Evolutionary conservation across 2,797 vertebrate species (phyloP), one percentile per base, ranked within the genome.

Genomic region (Centropyge bicolor): DNA sequence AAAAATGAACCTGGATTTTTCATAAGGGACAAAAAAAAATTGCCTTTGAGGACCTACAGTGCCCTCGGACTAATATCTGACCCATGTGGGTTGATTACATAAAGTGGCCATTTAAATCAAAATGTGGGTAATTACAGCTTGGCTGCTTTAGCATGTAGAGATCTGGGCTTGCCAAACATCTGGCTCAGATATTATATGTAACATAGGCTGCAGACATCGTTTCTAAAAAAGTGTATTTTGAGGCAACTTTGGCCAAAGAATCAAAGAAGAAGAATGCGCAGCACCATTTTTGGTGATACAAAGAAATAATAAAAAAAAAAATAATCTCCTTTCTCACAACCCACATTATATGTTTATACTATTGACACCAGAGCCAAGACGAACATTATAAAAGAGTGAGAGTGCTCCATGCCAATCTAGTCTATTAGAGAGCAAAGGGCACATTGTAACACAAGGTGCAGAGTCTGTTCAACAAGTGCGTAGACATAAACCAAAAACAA

Each of bases 391-490:
- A 48, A 80, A 45, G 8, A 31, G 55, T 45, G 57, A 52, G 77
- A 67, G 68, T 24, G 49, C 24, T 82, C 68, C 0, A 3, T 52
- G 71, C 51, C 65, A 56, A 27, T 61, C 64, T 1, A 74, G 87
- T 91, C 87, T 60, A 88, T 85, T 55, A 81, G 66, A 89, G 89
- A 89, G 91, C 86, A 90, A 89, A 91, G 88, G 85, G 71, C 88
- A 89, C 72, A 63, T 70, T 74, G 88, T 84, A 87, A 84, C 92
- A 92, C 85, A 85, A 91, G 91, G 89, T 87, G 89, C 82, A 82
- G 74, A 78, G 81, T 92, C 87, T 87, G 91, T 91, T 86, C 90
- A 91, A 92, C 92, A 94, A 94, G 94, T 93, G 92, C 90, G 24
- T 83, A 85, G 85, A 91, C 90, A 89, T 81, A 84, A 87, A 88